Conservation (phyloP, 2,888 invertebrate species). For the Xestoiulus laeticollis region DNA sequence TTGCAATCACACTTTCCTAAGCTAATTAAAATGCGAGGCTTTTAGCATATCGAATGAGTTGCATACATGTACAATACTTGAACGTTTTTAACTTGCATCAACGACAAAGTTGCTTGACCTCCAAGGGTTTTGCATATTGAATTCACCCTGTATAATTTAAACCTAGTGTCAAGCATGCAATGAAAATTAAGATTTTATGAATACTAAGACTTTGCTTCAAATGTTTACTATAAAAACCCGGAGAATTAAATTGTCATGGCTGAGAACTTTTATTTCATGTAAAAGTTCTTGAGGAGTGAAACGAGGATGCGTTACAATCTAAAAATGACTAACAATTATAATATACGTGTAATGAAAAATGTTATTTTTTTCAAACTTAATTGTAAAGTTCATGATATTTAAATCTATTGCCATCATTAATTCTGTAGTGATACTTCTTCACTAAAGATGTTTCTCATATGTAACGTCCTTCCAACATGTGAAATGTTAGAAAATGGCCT, state of each 20-base stretch:
- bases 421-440: neutral
- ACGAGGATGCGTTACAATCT: neutral
- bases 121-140: neutral
- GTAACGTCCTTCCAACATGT: neutral
- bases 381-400: neutral
- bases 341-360: neutral
- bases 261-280: neutral
- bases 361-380: neutral
- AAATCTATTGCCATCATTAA: neutral
- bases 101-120: conserved; percentile 33
- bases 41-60: neutral
- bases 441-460: neutral
- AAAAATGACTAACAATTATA: neutral
- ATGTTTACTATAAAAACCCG: neutral
- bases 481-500: neutral
- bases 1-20: conserved; percentile 19
- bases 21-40: neutral
- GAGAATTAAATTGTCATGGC: conserved; percentile 4
- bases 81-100: neutral
- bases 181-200: neutral
- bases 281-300: too few relatives aligned
- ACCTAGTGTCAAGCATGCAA: conserved; percentile 21
- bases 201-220: neutral
- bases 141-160: neutral
- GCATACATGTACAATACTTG: neutral